These are phyloP conservation scores for Gallinago jamesoni DNA, from an alignment of 2,113 vertebrate genomes.

Conservation along the genomic window DNA sequence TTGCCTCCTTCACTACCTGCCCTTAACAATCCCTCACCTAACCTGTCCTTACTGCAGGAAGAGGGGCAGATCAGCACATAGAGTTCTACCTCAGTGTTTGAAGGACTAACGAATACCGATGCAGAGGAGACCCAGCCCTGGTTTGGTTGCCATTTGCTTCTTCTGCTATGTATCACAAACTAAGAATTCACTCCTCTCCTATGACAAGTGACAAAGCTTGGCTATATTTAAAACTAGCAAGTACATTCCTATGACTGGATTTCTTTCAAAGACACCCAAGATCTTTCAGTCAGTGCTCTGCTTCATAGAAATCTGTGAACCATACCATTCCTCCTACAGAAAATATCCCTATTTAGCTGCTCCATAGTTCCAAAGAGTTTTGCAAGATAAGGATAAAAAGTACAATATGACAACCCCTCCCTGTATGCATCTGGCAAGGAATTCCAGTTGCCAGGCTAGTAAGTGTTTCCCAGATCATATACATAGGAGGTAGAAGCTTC, in stretches of 20 bases:
- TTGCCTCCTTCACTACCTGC: neutral
- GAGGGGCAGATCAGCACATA: neutral
- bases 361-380: neutral
- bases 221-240: neutral
- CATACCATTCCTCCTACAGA: neutral
- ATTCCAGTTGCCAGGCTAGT: neutral
- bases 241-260: neutral
- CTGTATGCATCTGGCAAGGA: neutral
- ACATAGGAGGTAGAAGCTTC: neutral
- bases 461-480: neutral
- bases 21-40: neutral
- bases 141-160: neutral
- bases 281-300: neutral
- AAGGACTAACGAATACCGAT: neutral
- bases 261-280: neutral
- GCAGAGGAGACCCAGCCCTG: neutral
- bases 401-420: neutral
- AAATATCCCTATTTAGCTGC: neutral
- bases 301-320: neutral
- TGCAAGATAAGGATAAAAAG: neutral
- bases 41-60: neutral
- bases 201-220: neutral
- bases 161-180: neutral
- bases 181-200: neutral
- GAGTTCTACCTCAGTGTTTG: neutral